A percentile compares a stretch with the other conserved stretches of the same genome.
These are phyloP conservation scores for Ailurus styani DNA, from an alignment of 2,113 vertebrate genomes.

Conservation along the genomic window DNA sequence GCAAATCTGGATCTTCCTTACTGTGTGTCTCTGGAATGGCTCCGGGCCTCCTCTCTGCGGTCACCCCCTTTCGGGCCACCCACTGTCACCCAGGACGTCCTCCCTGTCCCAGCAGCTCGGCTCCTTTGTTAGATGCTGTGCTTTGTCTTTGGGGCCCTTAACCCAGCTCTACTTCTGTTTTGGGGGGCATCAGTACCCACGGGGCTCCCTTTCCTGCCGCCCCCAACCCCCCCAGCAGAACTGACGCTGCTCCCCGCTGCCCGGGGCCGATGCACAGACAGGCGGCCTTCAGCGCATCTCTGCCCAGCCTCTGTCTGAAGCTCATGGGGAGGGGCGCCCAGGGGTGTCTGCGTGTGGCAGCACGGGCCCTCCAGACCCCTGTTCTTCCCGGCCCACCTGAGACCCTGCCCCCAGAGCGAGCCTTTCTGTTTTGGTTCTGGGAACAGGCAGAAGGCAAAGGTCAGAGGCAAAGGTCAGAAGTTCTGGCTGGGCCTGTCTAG, in stretches of 20 bases:
- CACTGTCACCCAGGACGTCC: not conserved
- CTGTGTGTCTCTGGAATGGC: not conserved
- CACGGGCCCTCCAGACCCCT: too few relatives aligned
- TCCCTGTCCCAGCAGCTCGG: not conserved
- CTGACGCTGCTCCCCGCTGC: not conserved
- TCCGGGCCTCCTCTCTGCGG: too few relatives aligned
- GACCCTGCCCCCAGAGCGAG: not conserved
- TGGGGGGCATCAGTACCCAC: fast-evolving
- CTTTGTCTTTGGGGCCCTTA: not conserved
- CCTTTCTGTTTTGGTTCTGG: not conserved
- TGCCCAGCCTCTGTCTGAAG: not conserved
- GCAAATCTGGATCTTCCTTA: not conserved
- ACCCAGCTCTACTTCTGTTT: not conserved
- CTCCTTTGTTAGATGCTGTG: not conserved
- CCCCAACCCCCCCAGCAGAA: not conserved
- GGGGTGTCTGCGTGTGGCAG: too few relatives aligned
- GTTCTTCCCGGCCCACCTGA: not conserved
- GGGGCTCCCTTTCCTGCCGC: not conserved
- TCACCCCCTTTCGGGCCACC: not conserved
- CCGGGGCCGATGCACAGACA: not conserved
- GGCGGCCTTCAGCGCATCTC: not conserved
- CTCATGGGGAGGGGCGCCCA: not conserved
- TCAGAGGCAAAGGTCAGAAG: not conserved
- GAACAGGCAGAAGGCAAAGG: not conserved
- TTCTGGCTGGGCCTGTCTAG: not conserved